These are phyloP conservation scores for Xestia ashworthii DNA, from an alignment of 2,888 invertebrate species.

Conservation along the genomic window DNA sequence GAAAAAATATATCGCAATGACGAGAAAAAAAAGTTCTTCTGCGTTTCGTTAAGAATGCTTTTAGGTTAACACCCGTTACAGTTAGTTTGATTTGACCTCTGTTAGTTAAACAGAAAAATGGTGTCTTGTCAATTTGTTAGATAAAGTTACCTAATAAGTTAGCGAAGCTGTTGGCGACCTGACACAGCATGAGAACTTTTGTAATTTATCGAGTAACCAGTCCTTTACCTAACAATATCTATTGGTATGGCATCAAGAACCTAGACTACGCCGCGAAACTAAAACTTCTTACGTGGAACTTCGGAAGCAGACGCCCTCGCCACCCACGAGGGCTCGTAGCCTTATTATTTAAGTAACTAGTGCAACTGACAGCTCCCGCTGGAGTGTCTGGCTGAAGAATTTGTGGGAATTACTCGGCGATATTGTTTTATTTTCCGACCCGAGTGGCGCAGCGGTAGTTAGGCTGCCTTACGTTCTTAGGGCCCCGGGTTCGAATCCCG, in stretches of 20 bases:
- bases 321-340: constrained; percentile 26
- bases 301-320: constrained; percentile 41
- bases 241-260: constrained; percentile 1
- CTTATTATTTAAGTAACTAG: constrained; percentile 39
- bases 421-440: no score
- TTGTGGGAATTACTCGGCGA: constrained; percentile 27
- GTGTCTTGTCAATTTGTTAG: neutral
- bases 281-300: constrained; percentile 38
- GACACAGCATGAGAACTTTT: neutral
- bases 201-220: neutral
- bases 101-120: neutral
- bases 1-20: neutral
- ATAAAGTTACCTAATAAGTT: neutral
- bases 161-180: neutral
- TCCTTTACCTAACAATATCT: constrained; percentile 3
- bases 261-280: constrained; percentile 17
- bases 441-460: no score
- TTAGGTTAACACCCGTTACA: neutral
- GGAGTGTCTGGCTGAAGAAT: constrained; percentile 32
- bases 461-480: no score
- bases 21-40: no score
- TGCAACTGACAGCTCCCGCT: constrained; percentile 40
- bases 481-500: no score
- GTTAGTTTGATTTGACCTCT: neutral
- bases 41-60: no score